phyloP scores from a whole-genome alignment of 2,113 vertebrate species.

The Protobothrops flavoviridis region DNA sequence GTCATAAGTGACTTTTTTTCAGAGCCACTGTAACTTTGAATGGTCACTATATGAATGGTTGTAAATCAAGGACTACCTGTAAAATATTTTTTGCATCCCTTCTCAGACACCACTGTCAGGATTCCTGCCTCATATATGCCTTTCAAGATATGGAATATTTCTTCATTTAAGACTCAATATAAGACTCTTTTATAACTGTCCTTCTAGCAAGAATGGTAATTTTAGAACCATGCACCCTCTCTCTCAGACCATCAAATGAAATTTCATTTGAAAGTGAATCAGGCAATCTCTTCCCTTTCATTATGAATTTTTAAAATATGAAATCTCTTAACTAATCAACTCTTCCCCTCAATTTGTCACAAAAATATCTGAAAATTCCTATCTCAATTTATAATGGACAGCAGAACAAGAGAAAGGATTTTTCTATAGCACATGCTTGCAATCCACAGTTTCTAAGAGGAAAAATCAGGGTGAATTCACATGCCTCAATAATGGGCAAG shows the following conservation, averaged over 20 bases:
- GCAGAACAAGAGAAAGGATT: background rate
- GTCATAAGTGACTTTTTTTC: too few relatives aligned
- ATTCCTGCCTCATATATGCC: background rate
- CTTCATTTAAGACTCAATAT: background rate
- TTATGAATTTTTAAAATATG: background rate
- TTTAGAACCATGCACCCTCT: background rate
- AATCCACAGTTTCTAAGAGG: background rate
- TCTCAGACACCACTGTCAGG: background rate
- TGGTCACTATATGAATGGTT: background rate
- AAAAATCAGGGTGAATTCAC: background rate
- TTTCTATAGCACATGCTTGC: background rate
- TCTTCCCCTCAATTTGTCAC: background rate
- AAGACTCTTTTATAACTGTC: background rate
- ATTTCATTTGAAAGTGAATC: background rate
- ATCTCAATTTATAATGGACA: background rate
- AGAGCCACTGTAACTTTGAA: too few relatives aligned
- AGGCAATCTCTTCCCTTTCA: background rate
- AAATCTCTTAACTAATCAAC: background rate
- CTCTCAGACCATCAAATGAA: background rate
- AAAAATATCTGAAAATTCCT: background rate
- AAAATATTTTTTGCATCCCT: background rate
- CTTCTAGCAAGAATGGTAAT: background rate
- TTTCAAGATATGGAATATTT: slow-evolving; percentile 23
- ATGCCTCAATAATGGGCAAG: background rate
- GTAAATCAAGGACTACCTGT: background rate